These are phyloP conservation scores for Heliconius cydno DNA, from an alignment of 2,888 invertebrate species.

Conservation along the genomic window DNA sequence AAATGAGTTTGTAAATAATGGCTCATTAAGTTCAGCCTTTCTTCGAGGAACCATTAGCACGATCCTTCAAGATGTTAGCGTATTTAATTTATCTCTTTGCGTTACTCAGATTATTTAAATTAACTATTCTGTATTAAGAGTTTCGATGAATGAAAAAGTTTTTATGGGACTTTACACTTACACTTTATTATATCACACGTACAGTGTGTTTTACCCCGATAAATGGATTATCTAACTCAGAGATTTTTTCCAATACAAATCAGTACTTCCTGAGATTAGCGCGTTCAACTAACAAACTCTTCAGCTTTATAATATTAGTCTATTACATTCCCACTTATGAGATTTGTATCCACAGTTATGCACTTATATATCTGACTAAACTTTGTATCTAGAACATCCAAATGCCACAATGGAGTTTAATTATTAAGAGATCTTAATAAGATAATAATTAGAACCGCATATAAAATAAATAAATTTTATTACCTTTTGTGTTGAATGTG, in stretches of 20 bases:
- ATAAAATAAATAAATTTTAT: slow-evolving; percentile 8
- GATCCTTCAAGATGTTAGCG: slow-evolving; percentile 38
- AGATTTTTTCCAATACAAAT: too few relatives aligned
- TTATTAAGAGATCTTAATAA: not conserved
- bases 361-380: not conserved
- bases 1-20: slow-evolving; percentile 43
- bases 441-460: not conserved
- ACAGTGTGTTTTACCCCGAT: not conserved
- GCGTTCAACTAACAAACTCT: too few relatives aligned
- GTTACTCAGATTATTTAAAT: slow-evolving; percentile 13
- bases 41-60: slow-evolving; percentile 37
- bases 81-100: slow-evolving; percentile 32
- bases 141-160: too few relatives aligned
- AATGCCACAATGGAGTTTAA: not conserved
- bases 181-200: not conserved
- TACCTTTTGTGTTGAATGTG: not conserved
- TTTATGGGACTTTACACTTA: not conserved
- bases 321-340: not conserved
- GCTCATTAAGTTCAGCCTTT: slow-evolving; percentile 42
- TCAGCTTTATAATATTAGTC: too few relatives aligned
- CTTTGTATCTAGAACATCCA: not conserved
- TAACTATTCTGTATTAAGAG: not conserved
- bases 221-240: not conserved
- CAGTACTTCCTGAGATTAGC: too few relatives aligned
- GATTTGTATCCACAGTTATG: not conserved